Conservation (phyloP, 53 echinoderm and acorn worm genomes). For the Mesocentrotus franciscanus region DNA sequence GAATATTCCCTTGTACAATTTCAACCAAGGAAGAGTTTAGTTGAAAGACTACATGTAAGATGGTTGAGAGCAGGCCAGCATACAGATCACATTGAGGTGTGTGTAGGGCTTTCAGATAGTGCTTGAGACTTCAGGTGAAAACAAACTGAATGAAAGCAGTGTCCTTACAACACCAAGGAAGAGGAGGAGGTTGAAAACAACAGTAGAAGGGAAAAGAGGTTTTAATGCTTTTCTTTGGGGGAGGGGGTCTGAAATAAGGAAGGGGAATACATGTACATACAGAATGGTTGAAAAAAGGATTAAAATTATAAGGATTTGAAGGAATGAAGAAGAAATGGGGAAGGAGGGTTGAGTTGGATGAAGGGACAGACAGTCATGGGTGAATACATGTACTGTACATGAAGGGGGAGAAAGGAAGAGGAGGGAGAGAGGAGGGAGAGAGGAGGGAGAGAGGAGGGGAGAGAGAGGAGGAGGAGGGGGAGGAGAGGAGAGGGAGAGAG, state of each 20-base stretch:
- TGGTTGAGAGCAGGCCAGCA: neutral
- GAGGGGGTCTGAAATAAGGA: no score
- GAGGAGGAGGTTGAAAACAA: neutral
- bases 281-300: no score
- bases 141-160: neutral
- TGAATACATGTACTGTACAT: neutral
- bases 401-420: neutral
- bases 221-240: no score
- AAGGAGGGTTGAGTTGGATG: neutral
- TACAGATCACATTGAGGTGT: neutral
- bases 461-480: neutral
- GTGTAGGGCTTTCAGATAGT: slow-evolving; percentile 17
- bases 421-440: neutral
- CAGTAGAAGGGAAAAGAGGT: neutral
- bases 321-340: neutral
- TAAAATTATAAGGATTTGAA: no score
- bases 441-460: neutral
- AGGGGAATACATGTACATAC: no score
- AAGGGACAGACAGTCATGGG: neutral
- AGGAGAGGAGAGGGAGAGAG: neutral
- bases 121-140: slow-evolving; percentile 9
- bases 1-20: no score
- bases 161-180: neutral
- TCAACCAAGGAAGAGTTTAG: neutral
- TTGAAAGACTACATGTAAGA: neutral